Evolutionary conservation across 2,113 vertebrate genomes (phyloP).

Genomic region (Antennarius striatus): DNA sequence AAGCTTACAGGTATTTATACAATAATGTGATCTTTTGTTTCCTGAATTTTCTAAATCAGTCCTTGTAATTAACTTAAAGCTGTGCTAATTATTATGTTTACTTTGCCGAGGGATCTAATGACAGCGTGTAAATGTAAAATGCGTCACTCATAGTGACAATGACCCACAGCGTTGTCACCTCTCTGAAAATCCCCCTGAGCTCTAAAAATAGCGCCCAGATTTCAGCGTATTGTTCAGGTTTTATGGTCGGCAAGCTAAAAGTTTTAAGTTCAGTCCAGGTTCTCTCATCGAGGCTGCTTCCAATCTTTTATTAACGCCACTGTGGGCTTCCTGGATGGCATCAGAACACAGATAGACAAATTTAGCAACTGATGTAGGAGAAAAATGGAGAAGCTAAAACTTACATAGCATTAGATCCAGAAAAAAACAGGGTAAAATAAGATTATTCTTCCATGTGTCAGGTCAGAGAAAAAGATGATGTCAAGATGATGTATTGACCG

Average conservation of each 20-base stretch:
- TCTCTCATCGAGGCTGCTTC: background rate
- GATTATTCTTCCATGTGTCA: no score
- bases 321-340: background rate
- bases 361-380: no score
- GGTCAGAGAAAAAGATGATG: no score
- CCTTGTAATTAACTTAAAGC: no score
- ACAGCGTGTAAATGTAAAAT: background rate
- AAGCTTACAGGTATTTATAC: no score
- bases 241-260: background rate
- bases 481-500: no score
- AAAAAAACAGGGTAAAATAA: no score
- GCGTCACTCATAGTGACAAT: no score
- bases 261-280: background rate
- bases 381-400: no score
- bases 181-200: background rate
- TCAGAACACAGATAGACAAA: background rate
- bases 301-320: background rate
- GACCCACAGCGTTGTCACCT: background rate
- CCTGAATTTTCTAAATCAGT: no score
- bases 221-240: background rate
- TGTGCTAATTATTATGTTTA: background rate
- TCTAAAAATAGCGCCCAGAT: background rate
- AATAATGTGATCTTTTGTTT: no score
- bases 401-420: no score
- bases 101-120: background rate